A percentile compares a stretch with the other conserved stretches of the same genome.
Evolutionary conservation across 2,797 vertebrate species (phyloP).

Genomic region (Sitta carolinensis): DNA sequence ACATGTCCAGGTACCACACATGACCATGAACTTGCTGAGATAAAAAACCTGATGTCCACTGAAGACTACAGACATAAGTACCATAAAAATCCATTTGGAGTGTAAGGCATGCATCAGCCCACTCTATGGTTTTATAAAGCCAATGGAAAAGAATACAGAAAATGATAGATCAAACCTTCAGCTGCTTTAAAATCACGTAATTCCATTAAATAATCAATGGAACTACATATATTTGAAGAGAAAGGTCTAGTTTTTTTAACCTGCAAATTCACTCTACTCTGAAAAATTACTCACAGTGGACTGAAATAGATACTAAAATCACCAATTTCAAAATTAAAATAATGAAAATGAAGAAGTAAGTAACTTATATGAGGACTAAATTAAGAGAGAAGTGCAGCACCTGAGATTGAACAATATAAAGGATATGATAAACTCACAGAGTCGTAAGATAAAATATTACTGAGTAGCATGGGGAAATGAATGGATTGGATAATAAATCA

Average conservation of each 20-base stretch:
- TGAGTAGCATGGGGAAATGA: not conserved
- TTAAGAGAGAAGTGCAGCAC: not conserved
- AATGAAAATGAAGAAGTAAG: not conserved
- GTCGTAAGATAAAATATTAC: not conserved
- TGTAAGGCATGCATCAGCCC: not conserved
- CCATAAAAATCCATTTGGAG: not conserved
- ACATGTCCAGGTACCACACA: not conserved
- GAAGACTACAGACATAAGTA: not conserved
- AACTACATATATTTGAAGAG: not conserved
- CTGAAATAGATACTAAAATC: not conserved
- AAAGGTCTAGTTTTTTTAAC: not conserved
- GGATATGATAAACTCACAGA: not conserved
- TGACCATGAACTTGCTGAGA: not conserved
- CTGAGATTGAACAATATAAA: not conserved
- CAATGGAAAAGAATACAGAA: not conserved
- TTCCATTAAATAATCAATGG: not conserved
- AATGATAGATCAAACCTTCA: not conserved
- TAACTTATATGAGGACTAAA: not conserved
- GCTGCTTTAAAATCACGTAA: not conserved
- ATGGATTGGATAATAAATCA: not conserved
- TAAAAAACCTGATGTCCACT: not conserved
- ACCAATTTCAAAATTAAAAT: not conserved
- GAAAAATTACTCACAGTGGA: not conserved
- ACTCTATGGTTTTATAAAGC: not conserved
- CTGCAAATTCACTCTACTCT: not conserved